Evolutionary conservation across 2,113 vertebrate species (phyloP), one percentile per base, ranked within the genome.

Genomic region (Stegostoma tigrinum): DNA sequence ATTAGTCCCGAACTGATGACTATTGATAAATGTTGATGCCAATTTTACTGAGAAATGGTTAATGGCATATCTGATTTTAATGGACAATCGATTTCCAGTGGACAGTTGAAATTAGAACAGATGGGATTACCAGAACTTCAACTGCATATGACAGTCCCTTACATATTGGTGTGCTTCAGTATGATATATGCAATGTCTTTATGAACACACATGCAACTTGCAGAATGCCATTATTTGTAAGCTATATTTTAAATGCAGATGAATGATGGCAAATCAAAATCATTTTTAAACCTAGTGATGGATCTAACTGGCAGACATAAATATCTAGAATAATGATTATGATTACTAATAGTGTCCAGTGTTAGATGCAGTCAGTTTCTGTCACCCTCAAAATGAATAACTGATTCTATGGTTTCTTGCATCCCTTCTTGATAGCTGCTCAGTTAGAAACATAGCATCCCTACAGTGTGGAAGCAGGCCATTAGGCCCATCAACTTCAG

Each of bases 1-100:
- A 3, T 93, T 64, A 64, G 87, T n/a, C 55, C 4, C 52, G 4
- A 15, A n/a, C 87, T 64, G 87, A 61, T 90, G 52, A 61, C 61
- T 64, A 64, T 64, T 66, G 17, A 93, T 67, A 66, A 66, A 93
- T n/a, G n/a, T n/a, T 93, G 19, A n/a, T 23, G 42, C 45, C 38
- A 52, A 3, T 95, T 90, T 95, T 95, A 72, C 72, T 95, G 45
- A 68, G 94, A 48, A 72, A 95, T 10, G 27, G 68, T 72, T 95
- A 52, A 95, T 68, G 67, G 67, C 67, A 70, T 72, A 70, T 70
- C 72, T 24, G n/a, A 52, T 27, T 95, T 27, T 52, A 75, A 70
- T 72, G 42, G 48, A 7, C 68, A 52, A 72, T 95, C 52, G 68
- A 95, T 95, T 72, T 95, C 67, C 23, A 72, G 19, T 48, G 38